Conservation (phyloP, 1,140 invertebrate genomes). For the Frieseomelitta varia region DNA sequence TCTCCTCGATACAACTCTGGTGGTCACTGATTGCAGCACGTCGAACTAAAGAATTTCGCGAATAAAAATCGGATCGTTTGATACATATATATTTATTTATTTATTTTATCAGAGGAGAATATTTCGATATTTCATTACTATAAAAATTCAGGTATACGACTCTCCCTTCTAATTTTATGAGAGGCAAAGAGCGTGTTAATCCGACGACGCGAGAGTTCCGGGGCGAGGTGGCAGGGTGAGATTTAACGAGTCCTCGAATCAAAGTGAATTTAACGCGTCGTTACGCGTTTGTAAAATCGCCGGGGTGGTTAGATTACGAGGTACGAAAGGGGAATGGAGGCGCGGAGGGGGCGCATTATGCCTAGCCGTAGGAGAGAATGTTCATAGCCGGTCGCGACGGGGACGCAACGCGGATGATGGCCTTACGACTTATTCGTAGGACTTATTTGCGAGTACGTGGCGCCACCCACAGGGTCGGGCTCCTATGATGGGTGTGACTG, state of each 20-base stretch:
- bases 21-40: background rate
- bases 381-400: background rate
- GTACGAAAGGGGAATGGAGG: background rate
- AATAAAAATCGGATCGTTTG: too few species aligned
- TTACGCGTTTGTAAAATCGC: conserved; percentile 15
- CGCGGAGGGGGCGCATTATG: conserved; percentile 6
- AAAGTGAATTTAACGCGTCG: conserved; percentile 25
- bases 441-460: conserved; percentile 63
- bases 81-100: too few species aligned
- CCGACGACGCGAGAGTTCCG: background rate
- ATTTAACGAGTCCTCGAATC: conserved; percentile 4
- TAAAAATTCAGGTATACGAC: background rate
- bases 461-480: conserved; percentile 67
- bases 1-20: background rate
- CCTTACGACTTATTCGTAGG: conserved; percentile 52
- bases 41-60: background rate
- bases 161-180: background rate
- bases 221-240: background rate
- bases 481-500: conserved; percentile 70
- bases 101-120: too few species aligned
- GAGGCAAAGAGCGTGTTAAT: background rate
- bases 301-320: conserved; percentile 35
- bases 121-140: too few species aligned
- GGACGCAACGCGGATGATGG: conserved; percentile 38
- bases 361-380: background rate